Base-by-base conservation (phyloP, 2,113 vertebrate genomes). In the Clarias macrocephalus region DNA sequence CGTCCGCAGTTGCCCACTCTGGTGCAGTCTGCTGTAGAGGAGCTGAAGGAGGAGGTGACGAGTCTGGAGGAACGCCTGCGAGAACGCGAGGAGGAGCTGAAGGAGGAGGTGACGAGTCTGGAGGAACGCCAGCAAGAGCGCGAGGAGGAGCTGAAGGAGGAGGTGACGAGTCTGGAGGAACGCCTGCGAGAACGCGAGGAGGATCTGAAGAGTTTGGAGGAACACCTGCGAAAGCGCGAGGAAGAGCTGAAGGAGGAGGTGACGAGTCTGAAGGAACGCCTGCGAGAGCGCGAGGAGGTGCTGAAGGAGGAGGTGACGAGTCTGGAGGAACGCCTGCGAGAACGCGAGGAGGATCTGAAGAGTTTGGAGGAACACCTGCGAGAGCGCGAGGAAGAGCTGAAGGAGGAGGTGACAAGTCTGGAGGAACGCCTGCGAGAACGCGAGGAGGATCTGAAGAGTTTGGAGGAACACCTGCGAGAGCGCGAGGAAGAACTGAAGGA, bases 1-100 rank as follows among this genome's bases (percentile, higher is more conserved):
- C 7, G 16, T 73, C 23, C 6, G 68, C 68, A 97, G 96, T 93
- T 97, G 83, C 91, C 95, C 66, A 89, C 91, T n/a, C 89, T 96
- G 79, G 92, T 97, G 83, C 88, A 92, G 81, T 91, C 83, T 0
- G 93, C 96, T 73, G 94, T 94, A 37, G 93, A 83, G 59, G 94
- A 92, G 37, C 90, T 96, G 23, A 93, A 90, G 66, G 90, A 89
- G 88, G 92, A 97, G 92, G 88, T 94, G 0, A 89, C 90, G 23
- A 33, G 85, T 21, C 93, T 97, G 88, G 93, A 96, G 82, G 94
- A 91, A 85, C 93, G 93, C 52, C 92, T 97, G 33, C 87, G 13
- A 2, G 94, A 95, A 68, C 95, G 92, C 82, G 93, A 95, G 6
- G 92, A 94, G 80, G 94, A 97, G 93, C 90, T 94, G 12, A 90